Base-by-base conservation (phyloP, 2,113 vertebrate species). In the Myrmophylax atrothorax region DNA sequence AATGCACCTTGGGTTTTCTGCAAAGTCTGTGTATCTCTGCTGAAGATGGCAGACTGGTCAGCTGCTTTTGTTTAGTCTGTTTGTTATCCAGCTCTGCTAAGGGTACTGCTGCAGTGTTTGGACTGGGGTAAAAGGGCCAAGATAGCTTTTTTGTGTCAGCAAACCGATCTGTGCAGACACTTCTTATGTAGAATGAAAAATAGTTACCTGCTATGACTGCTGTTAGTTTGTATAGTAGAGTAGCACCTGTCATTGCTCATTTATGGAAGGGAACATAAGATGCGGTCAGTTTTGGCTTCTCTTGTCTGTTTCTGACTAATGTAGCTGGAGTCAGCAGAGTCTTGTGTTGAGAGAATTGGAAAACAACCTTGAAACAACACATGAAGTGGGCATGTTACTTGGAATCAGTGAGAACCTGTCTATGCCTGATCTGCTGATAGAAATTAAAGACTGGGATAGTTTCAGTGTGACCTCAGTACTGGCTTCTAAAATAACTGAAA, bases 21-120 rank as follows among this genome's bases (percentile, higher is more conserved):
- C 22, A 40, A 64, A 44, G 35, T 9, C 18, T 62, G 3, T 59
- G 3, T 82, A 8, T 84, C 22, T 58, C 26, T 56, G 42, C n/a
- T 74, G 31, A 35, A 94, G 49, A 24, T 52, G 35, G 19, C 53
- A 69, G 46, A 52, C 49, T 68, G 28, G 50, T 93, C 93, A 94
- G 70, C 84, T 91, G 84, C 67, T 88, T 87, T 94, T 94, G 89
- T 95, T 95, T 96, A 83, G 84, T 96, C 91, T 85, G 10, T 85
- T 94, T 15, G 2, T 91, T 96, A 66, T 84, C 66, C n/a, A 78
- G 56, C 49, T 93, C 31, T 93, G 68, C 49, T 73, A 75, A 93
- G 33, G 33, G 5, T 80, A 20, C 6, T 78, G 83, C 49, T 77
- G 37, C 37, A 18, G 5, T 84, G 60, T 92, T 93, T 94, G 66